Conservation (phyloP, 2,888 invertebrate species). For the Chloromyia formosa region DNA sequence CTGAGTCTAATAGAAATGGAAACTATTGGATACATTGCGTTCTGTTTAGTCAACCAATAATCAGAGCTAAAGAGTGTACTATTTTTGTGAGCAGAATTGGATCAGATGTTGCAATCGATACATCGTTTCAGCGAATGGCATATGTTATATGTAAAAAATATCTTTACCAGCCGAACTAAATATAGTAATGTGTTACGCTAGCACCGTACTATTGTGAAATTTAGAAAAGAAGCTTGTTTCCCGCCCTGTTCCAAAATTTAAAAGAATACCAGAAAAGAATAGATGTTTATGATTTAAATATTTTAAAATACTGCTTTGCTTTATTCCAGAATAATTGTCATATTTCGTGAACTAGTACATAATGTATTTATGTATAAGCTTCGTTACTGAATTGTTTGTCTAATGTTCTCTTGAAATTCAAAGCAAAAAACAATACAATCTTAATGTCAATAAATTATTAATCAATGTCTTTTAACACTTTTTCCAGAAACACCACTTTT, state of each 20-base stretch:
- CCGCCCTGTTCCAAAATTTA: too few species aligned
- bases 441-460: background rate
- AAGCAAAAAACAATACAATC: background rate
- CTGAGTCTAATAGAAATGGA: too few species aligned
- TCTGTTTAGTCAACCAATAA: too few species aligned
- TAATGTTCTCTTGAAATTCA: background rate
- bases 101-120: too few species aligned
- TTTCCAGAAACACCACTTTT: constrained; percentile 4
- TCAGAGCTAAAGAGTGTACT: too few species aligned
- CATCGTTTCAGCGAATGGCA: too few species aligned
- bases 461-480: constrained; percentile 5
- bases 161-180: too few species aligned
- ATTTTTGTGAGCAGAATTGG: too few species aligned
- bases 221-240: background rate
- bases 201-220: too few species aligned
- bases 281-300: background rate
- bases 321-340: constrained; percentile 4
- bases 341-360: background rate
- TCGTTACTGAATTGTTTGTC: constrained; percentile 72
- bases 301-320: background rate
- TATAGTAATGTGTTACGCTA: too few species aligned
- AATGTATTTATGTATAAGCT: constrained; percentile 65
- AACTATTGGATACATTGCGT: too few species aligned
- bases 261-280: background rate
- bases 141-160: too few species aligned